These are phyloP conservation scores for Lepilemur septentrionalis DNA, from an alignment of 2,797 vertebrate genomes.

Conservation along the genomic window DNA sequence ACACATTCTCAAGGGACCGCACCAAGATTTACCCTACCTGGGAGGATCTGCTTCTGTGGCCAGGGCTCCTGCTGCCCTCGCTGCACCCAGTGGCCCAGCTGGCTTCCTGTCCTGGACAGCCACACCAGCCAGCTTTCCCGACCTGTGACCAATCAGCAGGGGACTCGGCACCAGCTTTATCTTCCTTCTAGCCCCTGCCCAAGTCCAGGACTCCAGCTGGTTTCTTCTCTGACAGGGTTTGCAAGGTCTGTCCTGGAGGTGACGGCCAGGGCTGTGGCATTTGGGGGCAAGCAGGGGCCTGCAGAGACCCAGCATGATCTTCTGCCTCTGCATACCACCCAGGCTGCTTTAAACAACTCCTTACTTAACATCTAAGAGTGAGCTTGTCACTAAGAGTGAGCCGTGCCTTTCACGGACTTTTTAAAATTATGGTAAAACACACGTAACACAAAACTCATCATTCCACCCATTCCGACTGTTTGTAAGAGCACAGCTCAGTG, in stretches of 20 bases:
- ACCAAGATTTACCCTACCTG: not conserved
- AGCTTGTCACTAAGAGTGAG: not conserved
- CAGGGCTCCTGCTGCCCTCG: not conserved
- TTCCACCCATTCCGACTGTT: not conserved
- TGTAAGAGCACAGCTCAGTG: not conserved
- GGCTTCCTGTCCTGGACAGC: not conserved
- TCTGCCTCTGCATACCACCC: not conserved
- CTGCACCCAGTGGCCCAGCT: not conserved
- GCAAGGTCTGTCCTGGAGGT: not conserved
- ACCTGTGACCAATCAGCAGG: not conserved
- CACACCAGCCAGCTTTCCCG: not conserved
- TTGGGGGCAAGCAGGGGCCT: not conserved
- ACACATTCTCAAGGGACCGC: not conserved
- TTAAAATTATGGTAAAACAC: not conserved
- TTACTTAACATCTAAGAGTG: not conserved
- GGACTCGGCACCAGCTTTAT: fast-evolving
- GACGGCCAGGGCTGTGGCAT: not conserved
- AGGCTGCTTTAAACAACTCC: not conserved
- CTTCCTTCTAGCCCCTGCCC: not conserved
- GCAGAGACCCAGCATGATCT: too few species aligned
- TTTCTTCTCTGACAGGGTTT: not conserved
- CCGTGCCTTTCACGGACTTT: not conserved
- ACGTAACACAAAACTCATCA: not conserved
- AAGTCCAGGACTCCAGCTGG: not conserved
- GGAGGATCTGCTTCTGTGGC: not conserved